Evolutionary conservation across 1,140 invertebrate genomes (phyloP).

Genomic region (Eupeodes corollae): DNA sequence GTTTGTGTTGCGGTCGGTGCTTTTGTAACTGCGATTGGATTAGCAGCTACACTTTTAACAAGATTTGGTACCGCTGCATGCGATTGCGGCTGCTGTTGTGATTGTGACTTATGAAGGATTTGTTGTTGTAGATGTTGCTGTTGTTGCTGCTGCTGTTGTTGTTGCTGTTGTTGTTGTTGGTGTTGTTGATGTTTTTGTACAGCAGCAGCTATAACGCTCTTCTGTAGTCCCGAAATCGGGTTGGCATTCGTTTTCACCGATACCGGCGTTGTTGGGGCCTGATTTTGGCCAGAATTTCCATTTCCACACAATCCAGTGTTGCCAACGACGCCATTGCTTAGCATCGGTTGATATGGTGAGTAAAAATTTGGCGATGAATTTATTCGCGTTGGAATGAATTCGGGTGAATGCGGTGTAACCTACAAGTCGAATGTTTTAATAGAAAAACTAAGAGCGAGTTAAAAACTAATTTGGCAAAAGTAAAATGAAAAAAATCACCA

Average conservation of each 20-base stretch:
- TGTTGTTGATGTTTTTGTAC: constrained; percentile 12
- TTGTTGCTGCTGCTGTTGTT: neutral
- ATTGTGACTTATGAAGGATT: neutral
- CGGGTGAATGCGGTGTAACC: constrained; percentile 39
- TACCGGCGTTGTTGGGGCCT: constrained; percentile 21
- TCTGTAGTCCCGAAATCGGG: too few species aligned
- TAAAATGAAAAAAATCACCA: neutral
- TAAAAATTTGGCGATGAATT: constrained; percentile 35
- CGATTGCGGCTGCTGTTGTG: constrained; percentile 15
- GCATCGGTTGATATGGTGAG: constrained; percentile 27
- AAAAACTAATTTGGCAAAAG: neutral
- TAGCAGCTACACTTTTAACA: neutral
- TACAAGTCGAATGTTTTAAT: constrained; percentile 3
- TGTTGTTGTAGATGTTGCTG: neutral
- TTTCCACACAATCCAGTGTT: neutral
- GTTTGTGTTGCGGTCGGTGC: constrained; percentile 18
- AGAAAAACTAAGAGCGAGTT: too few species aligned
- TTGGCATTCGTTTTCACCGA: constrained; percentile 10
- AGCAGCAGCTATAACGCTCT: too few species aligned
- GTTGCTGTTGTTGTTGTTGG: constrained; percentile 19
- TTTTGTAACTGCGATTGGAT: constrained; percentile 17
- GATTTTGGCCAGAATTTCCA: constrained; percentile 5
- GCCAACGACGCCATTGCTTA: constrained; percentile 5
- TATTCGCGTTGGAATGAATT: constrained; percentile 39
- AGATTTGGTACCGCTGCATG: constrained; percentile 12